Conservation (phyloP, 2,888 invertebrate genomes). For the Horisme vitalbata region DNA sequence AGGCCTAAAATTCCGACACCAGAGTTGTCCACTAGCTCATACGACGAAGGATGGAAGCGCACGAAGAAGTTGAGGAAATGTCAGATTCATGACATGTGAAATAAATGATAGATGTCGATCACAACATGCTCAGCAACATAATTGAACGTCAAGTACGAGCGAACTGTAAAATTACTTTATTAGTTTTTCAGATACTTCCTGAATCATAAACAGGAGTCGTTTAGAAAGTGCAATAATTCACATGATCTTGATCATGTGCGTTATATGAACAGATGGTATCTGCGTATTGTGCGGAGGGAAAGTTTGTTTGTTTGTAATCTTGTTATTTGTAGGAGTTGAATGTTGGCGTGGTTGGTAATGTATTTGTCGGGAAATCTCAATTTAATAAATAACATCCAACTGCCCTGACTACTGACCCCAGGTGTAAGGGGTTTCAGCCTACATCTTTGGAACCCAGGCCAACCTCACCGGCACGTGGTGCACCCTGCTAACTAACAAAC, state of each 20-base stretch:
- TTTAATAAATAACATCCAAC: no score
- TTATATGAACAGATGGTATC: slow-evolving; percentile 28
- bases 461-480: no score
- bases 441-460: no score
- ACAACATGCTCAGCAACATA: background rate
- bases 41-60: no score
- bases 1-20: no score
- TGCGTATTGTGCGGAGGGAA: slow-evolving; percentile 26
- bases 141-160: slow-evolving; percentile 2
- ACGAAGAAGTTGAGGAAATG: background rate
- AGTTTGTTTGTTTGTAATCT: slow-evolving; percentile 27
- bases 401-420: no score
- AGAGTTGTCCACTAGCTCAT: no score
- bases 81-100: background rate
- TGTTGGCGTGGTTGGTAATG: background rate
- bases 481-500: no score
- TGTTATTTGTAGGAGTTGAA: slow-evolving; percentile 5
- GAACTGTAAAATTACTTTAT: slow-evolving; percentile 26
- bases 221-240: slow-evolving; percentile 49
- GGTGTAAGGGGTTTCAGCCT: no score
- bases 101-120: background rate
- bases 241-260: slow-evolving; percentile 41
- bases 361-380: slow-evolving; percentile 1
- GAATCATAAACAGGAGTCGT: slow-evolving; percentile 37
- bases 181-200: slow-evolving; percentile 40